Evolutionary conservation across 2,797 vertebrate species (phyloP).

Genomic region (Strix occidentalis): DNA sequence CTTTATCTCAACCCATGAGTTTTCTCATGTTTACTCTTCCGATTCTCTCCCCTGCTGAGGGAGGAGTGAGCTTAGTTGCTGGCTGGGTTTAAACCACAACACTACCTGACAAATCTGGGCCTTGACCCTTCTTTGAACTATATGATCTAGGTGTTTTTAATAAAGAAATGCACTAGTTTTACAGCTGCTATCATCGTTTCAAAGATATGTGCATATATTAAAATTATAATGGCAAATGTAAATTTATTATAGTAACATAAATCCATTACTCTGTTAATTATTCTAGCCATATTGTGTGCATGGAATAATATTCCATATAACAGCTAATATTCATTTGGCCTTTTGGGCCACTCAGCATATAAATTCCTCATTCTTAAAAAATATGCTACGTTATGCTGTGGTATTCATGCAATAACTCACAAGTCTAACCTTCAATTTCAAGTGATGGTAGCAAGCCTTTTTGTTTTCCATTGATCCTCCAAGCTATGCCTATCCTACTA

Average conservation of each 20-base stretch:
- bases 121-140: not conserved
- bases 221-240: not conserved
- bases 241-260: not conserved
- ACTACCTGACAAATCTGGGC: not conserved
- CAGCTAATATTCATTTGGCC: not conserved
- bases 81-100: not conserved
- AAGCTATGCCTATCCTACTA: not conserved
- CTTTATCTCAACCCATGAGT: too few species aligned
- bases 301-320: not conserved
- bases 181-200: not conserved
- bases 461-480: not conserved
- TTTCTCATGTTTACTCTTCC: too few species aligned
- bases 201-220: not conserved
- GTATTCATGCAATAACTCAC: not conserved
- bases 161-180: not conserved
- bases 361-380: not conserved
- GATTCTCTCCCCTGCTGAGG: too few species aligned
- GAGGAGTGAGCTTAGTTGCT: too few species aligned
- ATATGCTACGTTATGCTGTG: not conserved
- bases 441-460: not conserved
- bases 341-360: not conserved
- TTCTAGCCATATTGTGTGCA: not conserved
- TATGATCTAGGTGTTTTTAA: not conserved
- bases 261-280: constrained; percentile 21
- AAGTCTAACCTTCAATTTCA: not conserved